Evolutionary conservation across 1,140 invertebrate genomes (phyloP), one percentile per base, ranked within the genome.

Genomic region (Lepidurus packardi): DNA sequence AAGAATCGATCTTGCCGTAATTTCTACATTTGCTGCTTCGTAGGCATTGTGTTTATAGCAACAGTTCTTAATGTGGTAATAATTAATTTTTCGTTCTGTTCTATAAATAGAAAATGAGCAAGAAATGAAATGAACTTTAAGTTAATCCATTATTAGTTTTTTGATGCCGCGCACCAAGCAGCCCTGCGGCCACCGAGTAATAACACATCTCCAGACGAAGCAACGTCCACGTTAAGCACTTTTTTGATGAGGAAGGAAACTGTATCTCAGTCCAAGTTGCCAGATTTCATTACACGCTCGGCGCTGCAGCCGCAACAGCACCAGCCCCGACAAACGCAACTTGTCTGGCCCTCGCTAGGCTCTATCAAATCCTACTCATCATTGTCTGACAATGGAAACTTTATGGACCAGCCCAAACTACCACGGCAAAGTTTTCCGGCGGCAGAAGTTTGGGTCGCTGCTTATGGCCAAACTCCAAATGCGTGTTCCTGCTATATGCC

Each of bases 21-120:
- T 1, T 84, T 91, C 21, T 92, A 94, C 83, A 93, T 94, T 79
- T 93, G 92, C 82, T 86, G 88, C n/a, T 89, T 94, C 10, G 91
- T 95, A 78, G 88, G 91, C 43, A 86, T 94, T 44, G 94, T 96
- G 90, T 83, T 85, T 74, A 76, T 84, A 8, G 83, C 85, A 21
- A 84, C 86, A 9, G 83, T 85, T 1, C 77, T 86, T 10, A 84
- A 83, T 79, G 80, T 87, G 82, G 86, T 87, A 81, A 83, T 81
- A 80, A 25, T 9, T 77, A 25, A 16, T 43, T 24, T n/a, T 79
- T 13, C 74, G 9, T 75, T 7, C 16, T 45, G 4, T 43, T 45
- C 11, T 75, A 43, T 1, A 11, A 24, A 43, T 21, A n/a, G 74
- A 65, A 65, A 13, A 65, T 34, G 34, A 65, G 53, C 21, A n/a